These are phyloP conservation scores for Anguilla rostrata DNA, from an alignment of 2,113 vertebrate genomes.

Conservation along the genomic window DNA sequence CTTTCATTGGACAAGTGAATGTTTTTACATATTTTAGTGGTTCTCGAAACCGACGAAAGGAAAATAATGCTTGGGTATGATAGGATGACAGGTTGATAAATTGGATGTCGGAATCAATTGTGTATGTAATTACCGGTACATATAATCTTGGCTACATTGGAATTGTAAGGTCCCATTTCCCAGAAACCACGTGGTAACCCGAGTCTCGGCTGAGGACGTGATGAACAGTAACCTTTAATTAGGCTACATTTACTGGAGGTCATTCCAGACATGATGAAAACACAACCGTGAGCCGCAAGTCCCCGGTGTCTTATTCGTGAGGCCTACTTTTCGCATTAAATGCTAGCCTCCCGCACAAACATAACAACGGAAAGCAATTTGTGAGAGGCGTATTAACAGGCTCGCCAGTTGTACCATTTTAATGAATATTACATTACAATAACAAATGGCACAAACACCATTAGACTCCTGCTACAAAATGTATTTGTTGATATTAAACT, in stretches of 20 bases:
- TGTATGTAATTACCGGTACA: conserved; percentile 43
- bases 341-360: neutral
- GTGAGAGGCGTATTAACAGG: neutral
- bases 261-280: conserved; percentile 13
- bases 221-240: conserved; percentile 14
- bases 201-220: neutral
- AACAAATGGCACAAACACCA: conserved; percentile 31
- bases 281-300: neutral
- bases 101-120: conserved; percentile 47
- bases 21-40: conserved; percentile 42
- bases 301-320: neutral
- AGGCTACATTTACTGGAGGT: conserved; percentile 8
- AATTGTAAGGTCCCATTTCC: conserved; percentile 10
- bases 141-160: conserved; percentile 30
- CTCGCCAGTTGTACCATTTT: neutral
- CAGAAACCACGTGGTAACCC: neutral
- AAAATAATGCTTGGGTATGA: conserved; percentile 44
- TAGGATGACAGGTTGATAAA: conserved; percentile 52
- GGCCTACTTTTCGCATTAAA: neutral
- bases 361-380: neutral
- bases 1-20: conserved; percentile 16
- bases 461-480: neutral
- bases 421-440: conserved; percentile 21
- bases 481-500: conserved; percentile 48
- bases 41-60: conserved; percentile 26